Evolutionary conservation across 2,113 vertebrate species (phyloP).

Genomic region (Paratilapia polleni): DNA sequence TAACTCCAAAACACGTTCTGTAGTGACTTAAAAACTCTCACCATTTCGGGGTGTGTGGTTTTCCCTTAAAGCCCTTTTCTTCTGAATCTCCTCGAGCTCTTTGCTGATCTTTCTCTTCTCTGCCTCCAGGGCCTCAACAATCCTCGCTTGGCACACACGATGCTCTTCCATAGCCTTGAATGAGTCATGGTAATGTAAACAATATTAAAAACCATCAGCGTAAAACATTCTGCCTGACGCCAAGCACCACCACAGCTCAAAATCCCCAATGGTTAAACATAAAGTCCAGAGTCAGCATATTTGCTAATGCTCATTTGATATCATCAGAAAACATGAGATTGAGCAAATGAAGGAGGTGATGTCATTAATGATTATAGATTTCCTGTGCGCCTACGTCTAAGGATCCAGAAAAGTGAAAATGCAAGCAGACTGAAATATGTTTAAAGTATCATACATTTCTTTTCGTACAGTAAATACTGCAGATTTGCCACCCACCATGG

Average conservation of each 20-base stretch:
- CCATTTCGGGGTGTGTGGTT: conserved; percentile 59
- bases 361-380: not conserved
- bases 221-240: conserved; percentile 15
- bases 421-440: not conserved
- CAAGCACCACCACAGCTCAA: not conserved
- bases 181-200: conserved; percentile 35
- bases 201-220: conserved; percentile 35
- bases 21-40: conserved; percentile 29
- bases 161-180: conserved; percentile 91
- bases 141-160: conserved; percentile 85
- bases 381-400: not conserved
- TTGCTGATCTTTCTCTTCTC: conserved; percentile 91
- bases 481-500: not conserved
- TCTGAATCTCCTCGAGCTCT: conserved; percentile 88
- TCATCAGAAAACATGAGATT: conserved; percentile 9
- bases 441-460: not conserved
- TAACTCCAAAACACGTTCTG: not conserved
- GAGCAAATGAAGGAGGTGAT: conserved; percentile 3
- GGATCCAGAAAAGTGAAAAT: not conserved
- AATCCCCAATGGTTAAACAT: conserved; percentile 31
- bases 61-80: conserved; percentile 71
- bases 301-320: conserved; percentile 15
- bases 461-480: not conserved
- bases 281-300: conserved; percentile 12
- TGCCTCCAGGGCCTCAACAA: conserved; percentile 91